Conservation (phyloP, 2,113 vertebrate genomes). For the Perca flavescens region DNA sequence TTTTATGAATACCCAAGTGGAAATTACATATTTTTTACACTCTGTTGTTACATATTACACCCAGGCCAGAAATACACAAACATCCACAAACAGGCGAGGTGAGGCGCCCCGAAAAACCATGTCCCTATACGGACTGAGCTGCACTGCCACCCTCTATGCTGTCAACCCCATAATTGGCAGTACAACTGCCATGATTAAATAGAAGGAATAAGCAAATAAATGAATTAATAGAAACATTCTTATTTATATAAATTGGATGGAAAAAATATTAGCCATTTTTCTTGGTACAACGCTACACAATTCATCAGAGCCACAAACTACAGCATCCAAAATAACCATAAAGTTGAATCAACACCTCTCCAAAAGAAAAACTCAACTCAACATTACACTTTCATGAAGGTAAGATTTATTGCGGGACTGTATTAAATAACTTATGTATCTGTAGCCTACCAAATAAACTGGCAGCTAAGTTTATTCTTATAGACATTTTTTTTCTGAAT, state of each 20-base stretch:
- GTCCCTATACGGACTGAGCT: no score
- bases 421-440: neutral
- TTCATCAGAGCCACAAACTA: neutral
- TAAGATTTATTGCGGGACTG: neutral
- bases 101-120: no score
- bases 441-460: neutral
- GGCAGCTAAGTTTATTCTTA: neutral
- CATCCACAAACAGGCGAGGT: no score
- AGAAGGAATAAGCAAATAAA: neutral
- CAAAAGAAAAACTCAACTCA: neutral
- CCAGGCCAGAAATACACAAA: no score
- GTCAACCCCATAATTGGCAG: neutral
- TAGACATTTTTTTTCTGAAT: neutral
- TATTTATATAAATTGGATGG: neutral
- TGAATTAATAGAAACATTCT: neutral
- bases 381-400: neutral
- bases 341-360: neutral
- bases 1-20: no score
- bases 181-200: neutral
- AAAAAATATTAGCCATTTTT: neutral
- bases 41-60: no score
- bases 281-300: no score
- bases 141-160: no score
- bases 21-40: no score
- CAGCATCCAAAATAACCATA: neutral